These are phyloP conservation scores for Oryzaephilus surinamensis DNA, from an alignment of 1,140 invertebrate species.

Conservation along the genomic window DNA sequence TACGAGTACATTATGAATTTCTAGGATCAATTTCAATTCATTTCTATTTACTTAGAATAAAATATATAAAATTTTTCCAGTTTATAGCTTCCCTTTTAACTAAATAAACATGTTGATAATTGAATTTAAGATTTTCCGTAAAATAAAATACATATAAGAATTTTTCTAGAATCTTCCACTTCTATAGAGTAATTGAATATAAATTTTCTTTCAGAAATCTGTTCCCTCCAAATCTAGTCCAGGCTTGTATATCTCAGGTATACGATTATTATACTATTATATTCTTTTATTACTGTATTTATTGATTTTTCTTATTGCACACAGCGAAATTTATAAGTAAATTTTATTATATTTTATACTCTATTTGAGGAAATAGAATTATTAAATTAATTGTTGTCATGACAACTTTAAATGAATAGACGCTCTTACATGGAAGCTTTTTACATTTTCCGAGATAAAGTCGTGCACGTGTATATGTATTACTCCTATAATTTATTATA, in stretches of 20 bases:
- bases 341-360: too few relatives aligned
- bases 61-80: too few relatives aligned
- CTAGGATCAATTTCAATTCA: too few relatives aligned
- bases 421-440: not conserved
- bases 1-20: too few relatives aligned
- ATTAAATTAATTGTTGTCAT: conserved; percentile 4
- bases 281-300: not conserved
- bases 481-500: too few relatives aligned
- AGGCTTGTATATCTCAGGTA: conserved; percentile 67
- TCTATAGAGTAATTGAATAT: conserved; percentile 4
- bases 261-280: conserved; percentile 17
- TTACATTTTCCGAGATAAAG: too few relatives aligned
- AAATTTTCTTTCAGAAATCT: conserved; percentile 63
- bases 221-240: conserved; percentile 83
- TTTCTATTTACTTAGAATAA: too few relatives aligned
- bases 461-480: too few relatives aligned
- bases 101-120: too few relatives aligned
- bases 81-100: too few relatives aligned
- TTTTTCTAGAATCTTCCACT: not conserved
- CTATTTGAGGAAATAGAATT: not conserved
- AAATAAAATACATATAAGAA: not conserved
- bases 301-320: not conserved
- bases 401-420: not conserved
- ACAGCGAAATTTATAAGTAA: too few relatives aligned
- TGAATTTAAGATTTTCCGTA: too few relatives aligned